Conservation (phyloP, 2,113 vertebrate genomes). For the Dascyllus trimaculatus region DNA sequence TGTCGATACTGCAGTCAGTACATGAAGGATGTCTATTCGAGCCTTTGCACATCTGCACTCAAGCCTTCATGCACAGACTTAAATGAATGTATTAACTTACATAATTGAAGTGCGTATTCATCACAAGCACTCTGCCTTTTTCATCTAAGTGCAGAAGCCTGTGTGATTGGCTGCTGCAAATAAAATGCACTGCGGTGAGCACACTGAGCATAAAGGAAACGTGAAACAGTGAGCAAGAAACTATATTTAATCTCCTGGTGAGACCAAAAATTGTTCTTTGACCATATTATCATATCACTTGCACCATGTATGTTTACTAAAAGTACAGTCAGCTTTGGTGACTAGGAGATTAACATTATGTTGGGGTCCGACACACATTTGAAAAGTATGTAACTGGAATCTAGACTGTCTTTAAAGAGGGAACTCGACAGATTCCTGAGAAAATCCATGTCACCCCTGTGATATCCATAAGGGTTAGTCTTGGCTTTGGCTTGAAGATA, state of each 20-base stretch:
- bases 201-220: neutral
- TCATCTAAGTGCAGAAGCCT: neutral
- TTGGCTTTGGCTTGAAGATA: too few species aligned
- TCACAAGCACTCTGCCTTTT: conserved; percentile 7
- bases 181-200: neutral
- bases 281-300: neutral
- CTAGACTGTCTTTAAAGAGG: too few species aligned
- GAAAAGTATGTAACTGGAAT: too few species aligned
- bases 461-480: too few species aligned
- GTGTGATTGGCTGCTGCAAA: conserved; percentile 8
- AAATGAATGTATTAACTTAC: conserved; percentile 19
- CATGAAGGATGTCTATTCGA: conserved; percentile 22
- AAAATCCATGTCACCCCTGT: too few species aligned
- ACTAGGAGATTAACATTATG: too few species aligned
- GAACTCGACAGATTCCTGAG: too few species aligned
- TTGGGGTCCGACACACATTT: too few species aligned
- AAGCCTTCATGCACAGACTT: conserved; percentile 24
- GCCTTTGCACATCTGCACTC: conserved; percentile 5
- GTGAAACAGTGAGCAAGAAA: neutral
- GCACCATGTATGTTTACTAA: neutral
- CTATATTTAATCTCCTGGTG: neutral
- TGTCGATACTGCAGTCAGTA: conserved; percentile 20
- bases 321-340: too few species aligned
- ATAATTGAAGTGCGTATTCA: conserved; percentile 37
- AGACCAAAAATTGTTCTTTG: neutral